A percentile compares a stretch with the other conserved stretches of the same genome.
Conservation (phyloP, 2,113 vertebrate genomes). For the Phocoena phocoena region DNA sequence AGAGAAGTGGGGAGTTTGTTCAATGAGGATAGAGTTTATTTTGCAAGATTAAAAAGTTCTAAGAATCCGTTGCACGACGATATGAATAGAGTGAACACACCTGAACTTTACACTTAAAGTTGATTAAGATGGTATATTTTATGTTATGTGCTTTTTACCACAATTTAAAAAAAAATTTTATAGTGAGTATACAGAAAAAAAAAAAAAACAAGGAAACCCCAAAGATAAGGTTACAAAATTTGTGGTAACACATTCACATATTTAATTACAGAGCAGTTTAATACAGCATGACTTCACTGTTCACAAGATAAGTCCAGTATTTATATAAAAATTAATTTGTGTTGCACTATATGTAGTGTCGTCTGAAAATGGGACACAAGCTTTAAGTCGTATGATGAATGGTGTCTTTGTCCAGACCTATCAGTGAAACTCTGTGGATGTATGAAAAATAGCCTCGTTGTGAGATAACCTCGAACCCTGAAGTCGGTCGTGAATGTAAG, state of each 20-base stretch:
- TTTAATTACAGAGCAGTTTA: background rate
- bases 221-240: background rate
- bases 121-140: background rate
- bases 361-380: background rate
- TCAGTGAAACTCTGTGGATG: background rate
- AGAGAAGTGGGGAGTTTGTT: background rate
- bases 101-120: background rate
- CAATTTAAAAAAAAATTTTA: background rate
- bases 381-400: background rate
- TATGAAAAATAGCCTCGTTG: background rate
- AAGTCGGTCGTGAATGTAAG: background rate
- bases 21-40: background rate
- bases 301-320: background rate
- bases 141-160: background rate
- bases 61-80: background rate
- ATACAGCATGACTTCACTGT: background rate
- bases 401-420: background rate
- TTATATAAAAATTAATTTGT: background rate
- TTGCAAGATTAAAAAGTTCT: background rate
- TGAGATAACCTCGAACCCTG: background rate
- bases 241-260: background rate
- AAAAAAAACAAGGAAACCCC: background rate
- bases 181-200: background rate
- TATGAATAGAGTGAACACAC: background rate
- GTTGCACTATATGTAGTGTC: background rate